Conservation (phyloP, 1,140 invertebrate species). For the Leptestheria dahalacensis region DNA sequence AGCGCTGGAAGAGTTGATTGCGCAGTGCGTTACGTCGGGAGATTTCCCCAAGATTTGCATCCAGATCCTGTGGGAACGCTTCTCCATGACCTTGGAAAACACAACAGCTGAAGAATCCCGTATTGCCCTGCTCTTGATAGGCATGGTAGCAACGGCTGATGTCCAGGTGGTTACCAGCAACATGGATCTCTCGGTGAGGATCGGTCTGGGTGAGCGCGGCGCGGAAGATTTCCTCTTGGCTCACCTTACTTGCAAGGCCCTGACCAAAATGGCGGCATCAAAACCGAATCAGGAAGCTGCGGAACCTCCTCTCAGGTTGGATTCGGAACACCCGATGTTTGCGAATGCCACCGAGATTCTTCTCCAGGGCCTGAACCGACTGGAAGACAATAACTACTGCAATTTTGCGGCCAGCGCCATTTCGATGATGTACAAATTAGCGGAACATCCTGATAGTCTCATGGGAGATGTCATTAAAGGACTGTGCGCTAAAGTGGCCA, state of each 20-base stretch:
- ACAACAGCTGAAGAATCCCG: slow-evolving; percentile 48
- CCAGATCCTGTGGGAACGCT: slow-evolving; percentile 55
- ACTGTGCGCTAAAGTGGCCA: slow-evolving; percentile 15
- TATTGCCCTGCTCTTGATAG: slow-evolving; percentile 50
- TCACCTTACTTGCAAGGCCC: slow-evolving; percentile 39
- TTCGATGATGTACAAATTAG: slow-evolving; percentile 39
- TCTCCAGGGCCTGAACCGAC: slow-evolving; percentile 30
- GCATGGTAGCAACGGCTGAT: slow-evolving; percentile 42
- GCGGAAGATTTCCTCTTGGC: slow-evolving; percentile 38
- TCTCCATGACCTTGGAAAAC: slow-evolving; percentile 53
- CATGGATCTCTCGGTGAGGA: slow-evolving; percentile 38
- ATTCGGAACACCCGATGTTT: slow-evolving; percentile 38
- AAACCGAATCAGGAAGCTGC: slow-evolving; percentile 21
- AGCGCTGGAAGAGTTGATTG: slow-evolving; percentile 52
- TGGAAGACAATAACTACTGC: slow-evolving; percentile 34
- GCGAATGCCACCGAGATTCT: slow-evolving; percentile 31
- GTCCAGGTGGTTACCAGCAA: slow-evolving; percentile 37
- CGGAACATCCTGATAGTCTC: slow-evolving; percentile 34
- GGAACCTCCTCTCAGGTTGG: slow-evolving; percentile 18
- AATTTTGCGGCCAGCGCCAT: slow-evolving; percentile 42
- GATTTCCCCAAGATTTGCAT: slow-evolving; percentile 38
- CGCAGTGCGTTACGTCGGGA: slow-evolving; percentile 43
- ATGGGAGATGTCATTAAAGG: slow-evolving; percentile 24
- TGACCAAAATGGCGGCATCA: slow-evolving; percentile 33
- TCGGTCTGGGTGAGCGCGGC: slow-evolving; percentile 36